Base-by-base conservation (phyloP, 2,888 invertebrate genomes). In the Drosophila emarginata region DNA sequence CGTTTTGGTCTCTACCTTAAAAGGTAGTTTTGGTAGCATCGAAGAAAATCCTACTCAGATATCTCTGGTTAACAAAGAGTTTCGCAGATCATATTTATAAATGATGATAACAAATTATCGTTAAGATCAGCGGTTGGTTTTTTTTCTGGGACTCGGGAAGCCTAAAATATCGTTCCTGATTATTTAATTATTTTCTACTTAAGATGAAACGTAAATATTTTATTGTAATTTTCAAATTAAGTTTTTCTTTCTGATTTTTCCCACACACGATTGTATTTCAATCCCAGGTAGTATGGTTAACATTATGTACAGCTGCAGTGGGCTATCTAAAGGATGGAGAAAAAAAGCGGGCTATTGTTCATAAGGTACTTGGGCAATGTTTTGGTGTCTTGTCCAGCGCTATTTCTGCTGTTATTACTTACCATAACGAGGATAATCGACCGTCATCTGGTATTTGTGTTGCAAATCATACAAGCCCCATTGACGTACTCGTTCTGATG, bases 381-480 rank as follows among this genome's bases (percentile, higher is more conserved):
- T 98, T 98, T 93, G 96, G 97, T 89, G 95, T 99, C 84, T 93
- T 99, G 79, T 97, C 97, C 62, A 95, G 98, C 73, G 97, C 98
- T 61, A 95, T 99, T 88, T 98, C 99, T 7, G 95, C 96, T 28
- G 97, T 97, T 72, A 95, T 97, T 80, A 95, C 95, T 26, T 97
- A 97, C 92, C 96, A 97, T 92, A 96, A 95, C 91, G 94, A 94
- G 62, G 96, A 97, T 90, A 97, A 98, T 91, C 94, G 94, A 82
- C 98, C 98, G 36, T 94, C 94, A 85, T 93, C 92, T 77, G 95
- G 95, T 51, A 99, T 99, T 87, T 99, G 99, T 93, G 99, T 99
- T 28, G 99, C 99, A 56, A 99, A 99, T 93, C 99, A 99, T 93
- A 99, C 99, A 4, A 98, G 98, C 74, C 99, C 99, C 2, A 98